Evolutionary conservation across 2,113 vertebrate species (phyloP).

Genomic region (Malurus elegans): DNA sequence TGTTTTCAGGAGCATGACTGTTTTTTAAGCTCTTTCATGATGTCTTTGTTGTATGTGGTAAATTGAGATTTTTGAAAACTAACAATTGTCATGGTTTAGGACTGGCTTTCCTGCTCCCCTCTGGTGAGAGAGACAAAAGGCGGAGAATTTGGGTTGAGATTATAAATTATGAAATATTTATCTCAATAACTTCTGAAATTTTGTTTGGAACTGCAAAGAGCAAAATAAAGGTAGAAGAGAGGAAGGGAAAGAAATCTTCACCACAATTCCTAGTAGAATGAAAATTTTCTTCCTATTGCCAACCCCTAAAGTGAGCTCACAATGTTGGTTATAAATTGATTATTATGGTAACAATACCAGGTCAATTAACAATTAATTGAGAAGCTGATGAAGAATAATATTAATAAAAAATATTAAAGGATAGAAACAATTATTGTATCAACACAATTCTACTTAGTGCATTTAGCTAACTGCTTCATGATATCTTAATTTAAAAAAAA

Average conservation of each 20-base stretch:
- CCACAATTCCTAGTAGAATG: not conserved
- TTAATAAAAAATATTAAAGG: not conserved
- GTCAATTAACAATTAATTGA: not conserved
- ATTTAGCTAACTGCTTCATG: not conserved
- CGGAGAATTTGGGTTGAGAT: not conserved
- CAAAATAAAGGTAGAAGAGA: not conserved
- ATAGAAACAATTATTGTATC: not conserved
- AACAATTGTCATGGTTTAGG: not conserved
- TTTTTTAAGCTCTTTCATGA: not conserved
- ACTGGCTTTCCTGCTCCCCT: fast-evolving
- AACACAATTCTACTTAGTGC: not conserved
- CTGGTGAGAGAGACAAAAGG: not conserved
- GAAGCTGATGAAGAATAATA: not conserved
- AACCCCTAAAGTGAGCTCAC: not conserved
- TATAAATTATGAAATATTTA: not conserved
- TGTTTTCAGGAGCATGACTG: not conserved
- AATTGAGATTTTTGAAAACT: not conserved
- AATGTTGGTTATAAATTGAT: not conserved
- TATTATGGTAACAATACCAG: not conserved
- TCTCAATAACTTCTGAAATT: not conserved
- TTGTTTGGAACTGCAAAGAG: not conserved
- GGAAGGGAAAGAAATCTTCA: not conserved
- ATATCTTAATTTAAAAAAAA: not conserved
- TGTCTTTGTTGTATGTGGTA: not conserved
- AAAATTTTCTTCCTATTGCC: not conserved